Evolutionary conservation across 1,140 invertebrate species (phyloP).

Genomic region (Liolophura sinensis): DNA sequence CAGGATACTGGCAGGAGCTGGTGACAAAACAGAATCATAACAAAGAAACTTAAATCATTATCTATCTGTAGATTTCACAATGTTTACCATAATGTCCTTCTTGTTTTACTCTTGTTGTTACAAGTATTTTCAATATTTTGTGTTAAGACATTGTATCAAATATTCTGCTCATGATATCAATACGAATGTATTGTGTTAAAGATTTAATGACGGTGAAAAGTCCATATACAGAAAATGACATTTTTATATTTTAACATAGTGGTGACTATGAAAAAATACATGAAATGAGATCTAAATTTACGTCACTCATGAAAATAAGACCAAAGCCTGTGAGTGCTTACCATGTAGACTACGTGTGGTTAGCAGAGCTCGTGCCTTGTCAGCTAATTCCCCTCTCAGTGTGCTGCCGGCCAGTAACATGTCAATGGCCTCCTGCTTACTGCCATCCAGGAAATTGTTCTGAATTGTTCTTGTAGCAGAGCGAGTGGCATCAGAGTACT

Average conservation of each 20-base stretch:
- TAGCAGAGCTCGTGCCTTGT: constrained; percentile 85
- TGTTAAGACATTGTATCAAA: no score
- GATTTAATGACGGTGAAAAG: neutral
- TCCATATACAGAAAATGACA: neutral
- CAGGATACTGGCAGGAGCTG: constrained; percentile 61
- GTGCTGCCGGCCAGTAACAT: constrained; percentile 89
- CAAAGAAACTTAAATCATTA: neutral
- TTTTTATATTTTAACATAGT: neutral
- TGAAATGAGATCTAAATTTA: no score
- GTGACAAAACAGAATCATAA: neutral
- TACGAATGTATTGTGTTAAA: neutral
- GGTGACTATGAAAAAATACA: neutral
- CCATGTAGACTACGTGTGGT: constrained; percentile 85
- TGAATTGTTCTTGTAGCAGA: constrained; percentile 98
- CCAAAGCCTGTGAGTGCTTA: constrained; percentile 41
- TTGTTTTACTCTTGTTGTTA: no score
- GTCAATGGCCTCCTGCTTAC: constrained; percentile 99
- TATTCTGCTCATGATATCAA: no score
- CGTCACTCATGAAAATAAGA: no score
- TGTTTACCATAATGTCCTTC: no score
- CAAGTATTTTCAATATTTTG: no score
- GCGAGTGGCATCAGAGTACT: constrained; percentile 88
- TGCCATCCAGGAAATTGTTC: constrained; percentile 96
- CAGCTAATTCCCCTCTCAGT: constrained; percentile 86
- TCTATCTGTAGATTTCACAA: no score